phyloP scores from a whole-genome alignment of 2,888 invertebrate species.

The Suillia variegata region DNA sequence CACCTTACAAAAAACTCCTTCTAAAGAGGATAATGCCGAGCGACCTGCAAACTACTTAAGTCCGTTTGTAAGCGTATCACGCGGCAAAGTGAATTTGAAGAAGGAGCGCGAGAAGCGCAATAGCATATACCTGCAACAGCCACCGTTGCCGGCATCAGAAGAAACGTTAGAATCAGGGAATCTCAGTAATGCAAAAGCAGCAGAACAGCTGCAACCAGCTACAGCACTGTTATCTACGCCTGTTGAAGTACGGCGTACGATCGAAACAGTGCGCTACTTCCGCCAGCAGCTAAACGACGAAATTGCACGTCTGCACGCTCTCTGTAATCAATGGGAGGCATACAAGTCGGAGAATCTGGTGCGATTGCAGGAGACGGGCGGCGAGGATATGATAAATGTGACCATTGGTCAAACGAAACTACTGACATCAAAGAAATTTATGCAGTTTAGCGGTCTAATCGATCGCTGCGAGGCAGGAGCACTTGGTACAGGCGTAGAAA shows the following conservation, averaged over 20 bases:
- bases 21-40: constrained; percentile 16
- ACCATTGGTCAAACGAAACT: constrained; percentile 77
- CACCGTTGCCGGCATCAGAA: neutral
- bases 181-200: neutral
- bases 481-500: constrained; percentile 27
- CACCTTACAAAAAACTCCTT: constrained; percentile 11
- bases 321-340: constrained; percentile 63
- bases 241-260: constrained; percentile 30
- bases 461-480: constrained; percentile 52
- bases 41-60: constrained; percentile 46
- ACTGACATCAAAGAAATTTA: constrained; percentile 74
- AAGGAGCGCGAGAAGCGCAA: constrained; percentile 60
- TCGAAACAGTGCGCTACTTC: constrained; percentile 52
- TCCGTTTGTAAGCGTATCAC: constrained; percentile 64
- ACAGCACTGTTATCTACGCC: constrained; percentile 17
- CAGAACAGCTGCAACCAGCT: constrained; percentile 8
- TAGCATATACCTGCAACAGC: constrained; percentile 42
- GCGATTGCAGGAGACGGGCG: constrained; percentile 53
- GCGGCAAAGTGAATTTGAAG: constrained; percentile 64
- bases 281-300: constrained; percentile 60
- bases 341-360: constrained; percentile 48
- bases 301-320: constrained; percentile 58
- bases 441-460: constrained; percentile 70
- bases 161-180: neutral
- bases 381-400: constrained; percentile 67